These are phyloP conservation scores for Drosophila infuscata DNA, from an alignment of 2,888 invertebrate genomes.

Conservation along the genomic window DNA sequence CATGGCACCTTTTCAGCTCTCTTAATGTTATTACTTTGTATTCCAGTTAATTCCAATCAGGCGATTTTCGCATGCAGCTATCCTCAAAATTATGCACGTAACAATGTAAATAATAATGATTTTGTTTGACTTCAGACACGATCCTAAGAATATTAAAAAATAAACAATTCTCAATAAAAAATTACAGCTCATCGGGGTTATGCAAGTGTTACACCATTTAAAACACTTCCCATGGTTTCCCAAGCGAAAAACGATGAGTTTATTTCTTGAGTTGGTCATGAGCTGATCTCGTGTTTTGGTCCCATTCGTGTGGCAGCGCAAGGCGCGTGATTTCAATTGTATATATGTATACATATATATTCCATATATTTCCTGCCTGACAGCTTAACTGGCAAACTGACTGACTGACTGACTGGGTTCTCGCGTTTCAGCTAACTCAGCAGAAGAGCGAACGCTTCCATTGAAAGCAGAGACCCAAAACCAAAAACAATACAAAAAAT, in stretches of 20 bases:
- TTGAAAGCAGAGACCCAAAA: conserved; percentile 60
- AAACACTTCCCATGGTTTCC: not conserved
- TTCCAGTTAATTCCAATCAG: not conserved
- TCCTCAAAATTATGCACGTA: not conserved
- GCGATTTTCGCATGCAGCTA: not conserved
- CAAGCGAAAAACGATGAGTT: not conserved
- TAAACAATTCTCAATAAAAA: not conserved
- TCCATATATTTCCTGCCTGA: conserved; percentile 28
- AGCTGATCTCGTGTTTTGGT: conserved; percentile 46
- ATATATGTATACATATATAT: not conserved
- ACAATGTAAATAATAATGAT: not conserved
- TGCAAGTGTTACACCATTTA: not conserved
- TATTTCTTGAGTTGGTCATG: conserved; percentile 37
- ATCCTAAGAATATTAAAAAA: not conserved
- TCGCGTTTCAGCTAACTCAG: conserved; percentile 62
- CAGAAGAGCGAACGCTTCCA: conserved; percentile 54
- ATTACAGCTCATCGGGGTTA: conserved; percentile 2
- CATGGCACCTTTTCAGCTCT: not conserved
- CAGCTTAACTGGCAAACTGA: not conserved
- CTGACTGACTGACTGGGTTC: conserved; percentile 4
- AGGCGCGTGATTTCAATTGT: conserved; percentile 51
- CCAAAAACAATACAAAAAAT: not conserved
- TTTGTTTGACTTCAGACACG: not conserved
- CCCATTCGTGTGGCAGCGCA: conserved; percentile 36
- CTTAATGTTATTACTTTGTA: not conserved